Base-by-base conservation (phyloP, 1,140 invertebrate species). In the Ditylenchus dipsaci region DNA sequence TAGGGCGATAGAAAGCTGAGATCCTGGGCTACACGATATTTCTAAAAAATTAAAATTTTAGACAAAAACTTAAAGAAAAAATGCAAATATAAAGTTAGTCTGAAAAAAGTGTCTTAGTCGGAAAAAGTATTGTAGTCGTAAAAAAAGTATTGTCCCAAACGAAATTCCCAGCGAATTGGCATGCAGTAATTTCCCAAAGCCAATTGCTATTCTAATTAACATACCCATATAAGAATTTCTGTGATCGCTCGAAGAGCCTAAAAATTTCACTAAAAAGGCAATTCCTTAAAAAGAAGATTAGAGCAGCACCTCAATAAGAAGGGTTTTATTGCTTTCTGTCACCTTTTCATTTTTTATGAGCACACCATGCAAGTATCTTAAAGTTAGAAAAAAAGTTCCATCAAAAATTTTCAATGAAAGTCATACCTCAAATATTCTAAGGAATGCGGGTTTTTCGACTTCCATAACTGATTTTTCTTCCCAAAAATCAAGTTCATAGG, bases 331-430 rank as follows among this genome's bases (percentile, higher is more conserved):
- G 75, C 90, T 89, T 78, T 98, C 95, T 17, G 91, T 93, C 0
- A 98, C 93, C 15, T 89, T 92, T 79, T 96, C 93, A 86, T 98
- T 97, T 85, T 95, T 94, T 56, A 91, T 91, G 65, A 98, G 86
- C 63, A 97, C 89, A 85, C 91, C 92, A 83, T 97, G 93, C 59
- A 98, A 85, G 86, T 96, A 90, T 78, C 90, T 91, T 75, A 29
- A 82, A 68, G 19, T 29, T 13, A 23, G 66, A 49, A 21, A 38
- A 38, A 21, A 19, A 53, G 15, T 43, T 45, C 33, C 0, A 49
- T 23, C 61, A 43, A 11, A 38, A 3, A 13, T 63, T 60, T 60
- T 19, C 21, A 69, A 45, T 33, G 13, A 9, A 26, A 42, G 19
- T 62, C 76, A 65, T 56, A 82, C 79, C 80, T 83, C 17, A 82